phyloP scores from a whole-genome alignment of 2,888 invertebrate species.

The Ectropis crepuscularia region DNA sequence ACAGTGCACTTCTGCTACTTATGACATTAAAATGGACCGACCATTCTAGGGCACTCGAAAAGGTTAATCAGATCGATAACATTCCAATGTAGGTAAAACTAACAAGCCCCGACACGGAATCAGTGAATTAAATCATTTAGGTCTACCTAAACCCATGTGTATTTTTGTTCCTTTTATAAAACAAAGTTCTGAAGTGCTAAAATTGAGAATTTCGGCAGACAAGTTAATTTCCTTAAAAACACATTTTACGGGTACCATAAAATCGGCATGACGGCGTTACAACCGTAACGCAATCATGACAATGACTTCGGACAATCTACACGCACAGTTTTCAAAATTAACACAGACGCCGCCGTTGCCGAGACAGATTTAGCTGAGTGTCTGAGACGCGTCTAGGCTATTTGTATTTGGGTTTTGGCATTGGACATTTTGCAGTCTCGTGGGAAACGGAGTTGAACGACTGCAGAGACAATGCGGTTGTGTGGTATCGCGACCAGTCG shows the following conservation, averaged over 20 bases:
- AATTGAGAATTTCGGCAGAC: slow-evolving; percentile 21
- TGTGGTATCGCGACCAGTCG: slow-evolving; percentile 70
- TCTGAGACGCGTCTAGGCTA: slow-evolving; percentile 83
- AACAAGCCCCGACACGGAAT: slow-evolving; percentile 19
- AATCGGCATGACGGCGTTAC: slow-evolving; percentile 50
- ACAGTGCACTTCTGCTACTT: slow-evolving; percentile 14
- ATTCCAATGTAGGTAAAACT: slow-evolving; percentile 26
- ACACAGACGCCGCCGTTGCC: slow-evolving; percentile 60
- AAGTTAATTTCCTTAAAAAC: slow-evolving; percentile 35
- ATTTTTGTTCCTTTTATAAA: slow-evolving; percentile 8
- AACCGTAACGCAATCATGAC: slow-evolving; percentile 55
- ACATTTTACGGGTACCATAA: slow-evolving; percentile 43
- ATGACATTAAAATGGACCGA: slow-evolving; percentile 27
- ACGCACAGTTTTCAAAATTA: slow-evolving; percentile 61
- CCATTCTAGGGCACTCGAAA: slow-evolving; percentile 33
- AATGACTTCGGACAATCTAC: slow-evolving; percentile 53
- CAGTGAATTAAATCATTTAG: slow-evolving; percentile 15
- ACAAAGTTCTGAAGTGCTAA: slow-evolving; percentile 6
- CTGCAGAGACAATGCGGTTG: slow-evolving; percentile 81
- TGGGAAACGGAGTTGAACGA: slow-evolving; percentile 85
- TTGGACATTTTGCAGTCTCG: slow-evolving; percentile 79
- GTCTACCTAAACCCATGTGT: slow-evolving; percentile 9
- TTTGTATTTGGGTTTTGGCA: slow-evolving; percentile 81
- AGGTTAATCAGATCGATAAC: slow-evolving; percentile 39
- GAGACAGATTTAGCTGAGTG: slow-evolving; percentile 77